Percentiles rank a stretch among this genome's conserved stretches.
phyloP scores from a whole-genome alignment of 2,888 invertebrate species.

The Phymatocera aterrima region DNA sequence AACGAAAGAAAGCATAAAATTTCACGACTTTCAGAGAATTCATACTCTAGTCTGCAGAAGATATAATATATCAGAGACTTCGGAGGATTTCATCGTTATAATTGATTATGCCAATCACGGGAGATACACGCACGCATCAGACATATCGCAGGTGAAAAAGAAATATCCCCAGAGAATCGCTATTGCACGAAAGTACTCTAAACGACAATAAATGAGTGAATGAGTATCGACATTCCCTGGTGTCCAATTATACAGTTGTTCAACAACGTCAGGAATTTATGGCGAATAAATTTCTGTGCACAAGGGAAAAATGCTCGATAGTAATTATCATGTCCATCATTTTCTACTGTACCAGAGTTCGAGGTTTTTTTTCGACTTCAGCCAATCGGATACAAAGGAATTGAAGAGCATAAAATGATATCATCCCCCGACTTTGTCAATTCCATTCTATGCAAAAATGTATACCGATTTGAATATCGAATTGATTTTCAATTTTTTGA shows the following conservation, averaged over 20 bases:
- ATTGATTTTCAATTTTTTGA: too few species aligned
- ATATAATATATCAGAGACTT: background rate
- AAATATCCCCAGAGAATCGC: background rate
- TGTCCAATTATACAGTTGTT: background rate
- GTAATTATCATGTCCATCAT: background rate
- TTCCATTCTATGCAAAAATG: too few species aligned
- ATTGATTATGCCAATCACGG: background rate
- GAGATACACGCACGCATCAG: background rate
- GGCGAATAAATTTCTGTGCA: background rate
- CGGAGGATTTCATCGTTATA: background rate
- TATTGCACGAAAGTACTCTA: background rate
- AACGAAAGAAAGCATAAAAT: background rate
- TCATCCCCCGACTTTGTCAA: background rate
- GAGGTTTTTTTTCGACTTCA: background rate
- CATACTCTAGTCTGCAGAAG: background rate
- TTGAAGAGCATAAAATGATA: background rate
- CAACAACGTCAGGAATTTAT: background rate
- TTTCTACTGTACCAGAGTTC: background rate
- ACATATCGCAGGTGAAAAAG: background rate
- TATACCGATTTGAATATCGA: too few species aligned
- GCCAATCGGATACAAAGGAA: background rate
- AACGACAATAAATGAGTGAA: too few species aligned
- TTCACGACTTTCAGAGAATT: background rate
- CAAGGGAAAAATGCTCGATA: background rate
- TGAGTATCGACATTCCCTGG: background rate